These are phyloP conservation scores for Timema podura DNA, from an alignment of 2,888 invertebrate genomes.

Conservation along the genomic window DNA sequence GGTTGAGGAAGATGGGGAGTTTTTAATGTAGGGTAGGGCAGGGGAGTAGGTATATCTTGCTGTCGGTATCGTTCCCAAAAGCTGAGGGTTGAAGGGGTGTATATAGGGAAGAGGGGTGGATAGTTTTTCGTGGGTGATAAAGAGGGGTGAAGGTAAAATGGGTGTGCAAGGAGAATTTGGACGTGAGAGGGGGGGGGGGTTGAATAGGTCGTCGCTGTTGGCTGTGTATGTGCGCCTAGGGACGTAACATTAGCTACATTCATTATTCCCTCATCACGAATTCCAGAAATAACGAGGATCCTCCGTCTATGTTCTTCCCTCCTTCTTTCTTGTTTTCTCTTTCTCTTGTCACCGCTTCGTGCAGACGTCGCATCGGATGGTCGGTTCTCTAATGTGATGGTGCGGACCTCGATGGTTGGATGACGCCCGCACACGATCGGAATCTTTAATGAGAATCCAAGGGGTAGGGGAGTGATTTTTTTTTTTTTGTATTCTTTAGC, in stretches of 20 bases:
- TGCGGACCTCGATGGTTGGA: not conserved
- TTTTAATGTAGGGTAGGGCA: too few relatives aligned
- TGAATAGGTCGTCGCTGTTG: not conserved
- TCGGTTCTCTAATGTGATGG: conserved; percentile 6
- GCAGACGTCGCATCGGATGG: conserved; percentile 8
- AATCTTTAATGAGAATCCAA: not conserved
- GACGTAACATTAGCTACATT: conserved; percentile 15
- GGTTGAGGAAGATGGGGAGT: too few relatives aligned
- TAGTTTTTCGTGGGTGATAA: too few relatives aligned
- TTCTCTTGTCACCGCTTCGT: not conserved
- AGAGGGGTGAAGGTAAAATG: too few relatives aligned
- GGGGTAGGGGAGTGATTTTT: too few relatives aligned
- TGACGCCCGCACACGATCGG: not conserved
- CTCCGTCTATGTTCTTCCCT: not conserved
- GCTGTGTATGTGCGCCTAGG: not conserved
- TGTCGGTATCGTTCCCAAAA: too few relatives aligned
- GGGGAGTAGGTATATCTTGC: too few relatives aligned
- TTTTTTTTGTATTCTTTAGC: too few relatives aligned
- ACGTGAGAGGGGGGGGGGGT: not conserved
- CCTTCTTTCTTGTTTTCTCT: not conserved
- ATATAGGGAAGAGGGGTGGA: too few relatives aligned
- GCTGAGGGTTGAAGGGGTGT: too few relatives aligned
- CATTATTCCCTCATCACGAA: conserved; percentile 17
- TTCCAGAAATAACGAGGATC: conserved; percentile 9
- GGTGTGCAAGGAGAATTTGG: not conserved